Evolutionary conservation across 1,140 invertebrate species (phyloP), one percentile per base, ranked within the genome.

Genomic region (Pseudoatta argentina): DNA sequence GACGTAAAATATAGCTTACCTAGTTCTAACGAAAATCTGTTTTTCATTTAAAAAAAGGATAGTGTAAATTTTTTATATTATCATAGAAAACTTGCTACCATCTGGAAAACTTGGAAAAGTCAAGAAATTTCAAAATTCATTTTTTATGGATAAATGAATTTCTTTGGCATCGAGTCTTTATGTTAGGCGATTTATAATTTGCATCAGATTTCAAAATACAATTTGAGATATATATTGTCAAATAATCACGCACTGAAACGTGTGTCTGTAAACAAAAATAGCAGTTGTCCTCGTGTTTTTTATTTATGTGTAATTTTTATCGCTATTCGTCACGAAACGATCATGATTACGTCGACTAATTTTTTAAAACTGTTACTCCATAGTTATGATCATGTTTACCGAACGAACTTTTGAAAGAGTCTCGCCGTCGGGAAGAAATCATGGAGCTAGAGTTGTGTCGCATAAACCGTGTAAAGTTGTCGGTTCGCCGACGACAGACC

Each of bases 391-490:
- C 63, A 12, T 83, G 87, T 77, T 77, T 88, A 81, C 75, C 2
- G 48, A 69, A n/a, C 30, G 44, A 69, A 24, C 72, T 76, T 59
- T 14, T 30, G 16, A 27, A 55, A 61, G 44, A 44, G 48, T 73
- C 61, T 85, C 86, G 53, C 57, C 75, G 39, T 30, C 55, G 76
- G 16, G 34, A 76, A 85, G 69, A 76, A 64, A 71, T 64, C 57
- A 72, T 44, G 44, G 21, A 34, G 6, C 16, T 34, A 39, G 48
- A 57, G 24, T n/a, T 34, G 34, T 55, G 75, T 59, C 79, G 59
- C 79, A 85, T 85, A 85, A 79, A 57, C 66, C 69, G 57, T 34
- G 44, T 71, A 75, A 87, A 87, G 77, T 88, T 81, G 75, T 64
- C 85, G 73, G 63, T 73, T 78, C 83, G 59, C n/a, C 61, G 51